Evolutionary conservation across 2,888 invertebrate species (phyloP).

Genomic region (Ischnus inquisitorius): DNA sequence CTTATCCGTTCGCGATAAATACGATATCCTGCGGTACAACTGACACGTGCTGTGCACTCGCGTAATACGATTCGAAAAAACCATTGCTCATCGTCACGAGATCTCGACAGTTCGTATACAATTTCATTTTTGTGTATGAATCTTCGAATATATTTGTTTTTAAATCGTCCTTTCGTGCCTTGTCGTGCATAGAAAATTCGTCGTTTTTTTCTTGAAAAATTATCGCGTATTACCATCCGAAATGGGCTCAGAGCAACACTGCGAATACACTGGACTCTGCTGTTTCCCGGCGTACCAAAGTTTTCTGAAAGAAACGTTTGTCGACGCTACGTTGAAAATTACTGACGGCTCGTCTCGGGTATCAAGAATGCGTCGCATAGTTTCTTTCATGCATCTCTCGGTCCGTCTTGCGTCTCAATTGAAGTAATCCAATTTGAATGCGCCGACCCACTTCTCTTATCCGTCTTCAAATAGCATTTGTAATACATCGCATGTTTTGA

Average conservation of each 20-base stretch:
- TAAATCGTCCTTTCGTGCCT: too few relatives aligned
- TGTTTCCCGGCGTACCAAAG: neutral
- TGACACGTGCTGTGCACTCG: slow-evolving; percentile 8
- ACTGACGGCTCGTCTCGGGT: neutral
- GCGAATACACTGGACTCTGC: neutral
- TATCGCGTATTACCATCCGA: neutral
- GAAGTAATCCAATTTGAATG: slow-evolving; percentile 31
- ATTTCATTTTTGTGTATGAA: neutral
- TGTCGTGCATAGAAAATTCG: too few relatives aligned
- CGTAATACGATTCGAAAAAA: neutral
- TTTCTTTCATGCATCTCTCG: neutral
- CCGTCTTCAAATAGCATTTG: slow-evolving; percentile 38
- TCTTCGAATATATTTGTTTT: too few relatives aligned
- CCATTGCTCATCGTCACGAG: neutral
- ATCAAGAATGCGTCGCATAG: neutral
- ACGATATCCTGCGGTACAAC: neutral
- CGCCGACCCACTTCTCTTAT: slow-evolving; percentile 61
- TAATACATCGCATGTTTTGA: slow-evolving; percentile 16
- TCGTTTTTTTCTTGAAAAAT: too few relatives aligned
- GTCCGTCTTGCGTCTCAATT: neutral
- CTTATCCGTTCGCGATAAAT: neutral
- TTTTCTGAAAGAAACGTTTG: slow-evolving; percentile 5
- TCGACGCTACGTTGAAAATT: neutral
- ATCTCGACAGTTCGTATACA: neutral
- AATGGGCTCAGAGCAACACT: neutral